phyloP scores from a whole-genome alignment of 2,797 vertebrate genomes.

The Apodemus agrarius region DNA sequence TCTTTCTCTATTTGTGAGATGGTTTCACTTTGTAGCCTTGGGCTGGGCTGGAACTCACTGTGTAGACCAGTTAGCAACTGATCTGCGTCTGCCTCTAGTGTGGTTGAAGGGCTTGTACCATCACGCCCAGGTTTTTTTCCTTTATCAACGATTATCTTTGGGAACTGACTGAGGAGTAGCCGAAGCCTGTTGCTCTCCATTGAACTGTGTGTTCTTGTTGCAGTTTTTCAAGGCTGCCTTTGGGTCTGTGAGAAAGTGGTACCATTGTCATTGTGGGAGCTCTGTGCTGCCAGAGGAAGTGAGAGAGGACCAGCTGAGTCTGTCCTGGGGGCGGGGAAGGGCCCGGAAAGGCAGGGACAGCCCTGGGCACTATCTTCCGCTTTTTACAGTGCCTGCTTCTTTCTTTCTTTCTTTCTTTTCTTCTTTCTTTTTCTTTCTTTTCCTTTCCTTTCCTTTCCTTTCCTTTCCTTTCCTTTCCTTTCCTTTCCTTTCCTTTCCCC shows the following conservation, averaged over 20 bases:
- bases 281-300: constrained; percentile 65
- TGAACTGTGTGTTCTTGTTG: neutral
- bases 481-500: too few species aligned
- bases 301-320: neutral
- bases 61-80: neutral
- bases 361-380: constrained; percentile 39
- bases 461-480: too few species aligned
- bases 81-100: neutral
- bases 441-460: too few species aligned
- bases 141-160: neutral
- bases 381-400: constrained; percentile 1
- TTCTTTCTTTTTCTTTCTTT: too few species aligned
- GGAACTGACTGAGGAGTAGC: neutral
- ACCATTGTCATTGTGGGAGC: constrained; percentile 60
- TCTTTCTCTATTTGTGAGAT: neutral
- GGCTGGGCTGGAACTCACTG: neutral
- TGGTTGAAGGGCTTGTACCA: neutral
- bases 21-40: neutral
- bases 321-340: neutral
- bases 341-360: neutral
- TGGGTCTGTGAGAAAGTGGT: constrained; percentile 53
- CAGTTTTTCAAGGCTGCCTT: constrained; percentile 54
- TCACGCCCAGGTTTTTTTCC: neutral
- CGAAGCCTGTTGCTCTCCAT: neutral
- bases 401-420: neutral